Evolutionary conservation across 2,797 vertebrate species (phyloP).

Genomic region (Diplodus sargus): DNA sequence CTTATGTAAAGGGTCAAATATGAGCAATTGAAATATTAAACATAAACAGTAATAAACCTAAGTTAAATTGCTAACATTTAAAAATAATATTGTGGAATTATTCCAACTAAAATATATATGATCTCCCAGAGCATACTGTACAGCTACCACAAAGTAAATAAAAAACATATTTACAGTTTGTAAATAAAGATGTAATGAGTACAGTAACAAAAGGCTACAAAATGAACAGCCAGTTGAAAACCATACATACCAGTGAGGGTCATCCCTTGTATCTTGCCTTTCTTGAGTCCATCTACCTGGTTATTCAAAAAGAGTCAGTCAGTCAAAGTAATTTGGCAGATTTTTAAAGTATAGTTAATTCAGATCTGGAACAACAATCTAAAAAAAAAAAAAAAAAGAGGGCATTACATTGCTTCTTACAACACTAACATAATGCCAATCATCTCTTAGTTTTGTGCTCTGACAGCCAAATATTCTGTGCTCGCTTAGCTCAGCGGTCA

Average conservation of each 20-base stretch:
- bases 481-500: slow-evolving; percentile 29
- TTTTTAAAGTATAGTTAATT: slow-evolving; percentile 6
- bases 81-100: slow-evolving; percentile 19
- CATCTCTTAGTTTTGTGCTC: slow-evolving; percentile 26
- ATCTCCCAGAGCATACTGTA: background rate
- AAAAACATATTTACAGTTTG: too few relatives aligned
- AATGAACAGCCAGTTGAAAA: slow-evolving; percentile 22
- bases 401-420: background rate
- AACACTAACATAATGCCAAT: slow-evolving; percentile 9
- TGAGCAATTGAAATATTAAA: too few relatives aligned
- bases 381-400: slow-evolving; percentile 1
- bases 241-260: slow-evolving; percentile 77
- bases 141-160: slow-evolving; percentile 18
- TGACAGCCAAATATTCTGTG: slow-evolving; percentile 18
- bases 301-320: slow-evolving; percentile 59
- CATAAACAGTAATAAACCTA: background rate
- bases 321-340: slow-evolving; percentile 17
- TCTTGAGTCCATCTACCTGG: slow-evolving; percentile 76
- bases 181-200: background rate
- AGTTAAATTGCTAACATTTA: background rate
- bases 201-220: background rate
- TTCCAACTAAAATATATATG: background rate
- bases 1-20: too few relatives aligned
- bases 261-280: slow-evolving; percentile 66
- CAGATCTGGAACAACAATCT: background rate